Evolutionary conservation across 35 echinoderm and acorn worm species (phyloP), one percentile per base, ranked within the genome.

Genomic region (Chiridota heheva): DNA sequence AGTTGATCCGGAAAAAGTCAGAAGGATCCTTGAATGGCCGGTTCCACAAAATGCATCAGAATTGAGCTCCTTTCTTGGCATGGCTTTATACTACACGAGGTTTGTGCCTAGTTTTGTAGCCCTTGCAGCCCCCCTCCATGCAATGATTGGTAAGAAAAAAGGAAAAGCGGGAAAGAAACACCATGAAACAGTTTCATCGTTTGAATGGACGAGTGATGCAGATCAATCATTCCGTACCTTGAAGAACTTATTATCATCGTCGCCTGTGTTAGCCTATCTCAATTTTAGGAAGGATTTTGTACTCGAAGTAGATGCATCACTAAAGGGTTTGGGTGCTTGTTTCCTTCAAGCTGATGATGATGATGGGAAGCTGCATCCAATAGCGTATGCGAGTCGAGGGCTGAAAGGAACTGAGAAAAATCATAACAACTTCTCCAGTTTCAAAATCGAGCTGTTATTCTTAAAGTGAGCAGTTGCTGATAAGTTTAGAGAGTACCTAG

Each of bases 381-480:
- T 78, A 27, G 71, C 26, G n/a, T 79, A 67, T 68, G 84, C 84
- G 33, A 86, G 84, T 55, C 0, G 72, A n/a, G 58, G 72, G 5
- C 40, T 86, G 40, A 17, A 42, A 7, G 44, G 63, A 16, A 55
- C 77, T 53, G 86, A 89, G 55, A 20, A 42, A 40, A 72, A 73
- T 36, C 73, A 82, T 45, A 22, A 28, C 18, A 57, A 89, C 45
- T 72, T 64, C 40, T 82, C 77, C 13, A 82, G 70, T 49, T 73
- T 82, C 57, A 89, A 89, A 43, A 24, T 88, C 3, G 75, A 88
- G 42, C 31, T 81, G 13, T 41, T 81, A 29, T 75, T 37, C 1
- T 55, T 88, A 7, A 77, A 86, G 42, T 86, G 83, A 56, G 71
- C 83, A 20, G 82, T 85, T 2, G 36, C 82, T 32, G 83, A 86